Evolutionary conservation across 2,888 invertebrate species (phyloP).

Genomic region (Andrena marginata): DNA sequence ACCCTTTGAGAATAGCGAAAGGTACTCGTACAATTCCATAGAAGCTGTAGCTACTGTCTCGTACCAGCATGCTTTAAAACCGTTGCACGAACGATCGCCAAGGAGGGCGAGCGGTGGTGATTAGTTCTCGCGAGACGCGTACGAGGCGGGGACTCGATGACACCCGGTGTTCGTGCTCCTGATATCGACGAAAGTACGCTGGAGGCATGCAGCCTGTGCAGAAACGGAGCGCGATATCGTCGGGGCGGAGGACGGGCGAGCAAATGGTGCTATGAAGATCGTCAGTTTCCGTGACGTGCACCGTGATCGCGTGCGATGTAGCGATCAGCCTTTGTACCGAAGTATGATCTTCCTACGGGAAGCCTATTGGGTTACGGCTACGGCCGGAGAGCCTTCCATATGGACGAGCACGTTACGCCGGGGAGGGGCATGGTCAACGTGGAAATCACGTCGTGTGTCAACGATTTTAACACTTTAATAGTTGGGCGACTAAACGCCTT

Average conservation of each 20-base stretch:
- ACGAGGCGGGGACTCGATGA: neutral
- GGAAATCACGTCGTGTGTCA: conserved; percentile 40
- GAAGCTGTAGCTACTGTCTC: neutral
- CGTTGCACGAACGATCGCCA: neutral
- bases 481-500: neutral
- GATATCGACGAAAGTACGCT: conserved; percentile 30
- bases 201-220: conserved; percentile 40
- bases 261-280: conserved; percentile 81
- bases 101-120: neutral
- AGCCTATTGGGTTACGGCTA: conserved; percentile 82
- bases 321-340: conserved; percentile 84
- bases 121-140: neutral
- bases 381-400: conserved; percentile 58
- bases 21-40: neutral
- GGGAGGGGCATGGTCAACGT: conserved; percentile 32
- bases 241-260: conserved; percentile 63
- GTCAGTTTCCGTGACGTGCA: conserved; percentile 82
- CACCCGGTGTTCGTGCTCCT: neutral
- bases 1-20: neutral
- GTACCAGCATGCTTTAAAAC: neutral
- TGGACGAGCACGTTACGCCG: conserved; percentile 45
- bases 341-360: conserved; percentile 83
- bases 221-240: conserved; percentile 63
- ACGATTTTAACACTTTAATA: conserved; percentile 27
- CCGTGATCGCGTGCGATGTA: conserved; percentile 84